phyloP scores from a whole-genome alignment of 2,113 vertebrate species.

The Ascaphus truei region DNA sequence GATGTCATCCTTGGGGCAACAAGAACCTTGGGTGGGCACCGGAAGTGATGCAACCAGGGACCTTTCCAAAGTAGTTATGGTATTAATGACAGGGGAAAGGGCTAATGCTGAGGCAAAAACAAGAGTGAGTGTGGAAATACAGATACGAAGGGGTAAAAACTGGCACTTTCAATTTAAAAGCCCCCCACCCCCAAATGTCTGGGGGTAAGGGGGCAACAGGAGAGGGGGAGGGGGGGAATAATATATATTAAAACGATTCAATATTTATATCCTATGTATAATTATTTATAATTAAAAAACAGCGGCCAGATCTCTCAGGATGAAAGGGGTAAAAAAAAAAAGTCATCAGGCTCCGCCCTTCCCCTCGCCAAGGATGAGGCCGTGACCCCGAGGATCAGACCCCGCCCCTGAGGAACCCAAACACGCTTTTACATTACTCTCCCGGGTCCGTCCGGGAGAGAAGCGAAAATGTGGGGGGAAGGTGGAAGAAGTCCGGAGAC shows the following conservation, averaged over 20 bases:
- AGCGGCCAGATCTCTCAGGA: constrained; percentile 15
- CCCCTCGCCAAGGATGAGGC: constrained; percentile 20
- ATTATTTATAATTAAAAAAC: constrained; percentile 27
- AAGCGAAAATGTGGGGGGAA: constrained; percentile 13
- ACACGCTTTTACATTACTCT: constrained; percentile 42
- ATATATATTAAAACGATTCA: constrained; percentile 31
- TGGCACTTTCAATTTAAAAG: constrained; percentile 40
- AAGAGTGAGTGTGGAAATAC: constrained; percentile 3
- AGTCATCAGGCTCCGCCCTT: constrained; percentile 15
- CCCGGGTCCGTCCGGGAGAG: constrained; percentile 25
- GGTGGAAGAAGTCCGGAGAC: constrained; percentile 9
- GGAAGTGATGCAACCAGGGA: background rate
- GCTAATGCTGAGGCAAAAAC: constrained; percentile 2
- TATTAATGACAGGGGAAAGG: constrained; percentile 9
- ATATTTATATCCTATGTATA: constrained; percentile 29
- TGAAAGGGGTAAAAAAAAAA: constrained; percentile 18
- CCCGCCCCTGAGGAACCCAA: constrained; percentile 39
- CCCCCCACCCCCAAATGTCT: constrained; percentile 24
- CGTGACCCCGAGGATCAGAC: constrained; percentile 34
- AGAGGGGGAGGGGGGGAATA: constrained; percentile 13
- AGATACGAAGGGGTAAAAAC: constrained; percentile 19
- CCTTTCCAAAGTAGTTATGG: background rate
- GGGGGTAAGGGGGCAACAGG: constrained; percentile 12
- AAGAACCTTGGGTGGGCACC: background rate
- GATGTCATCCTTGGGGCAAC: no score